These are phyloP conservation scores for Rattus rattus DNA, from an alignment of 2,113 vertebrate species.

Conservation along the genomic window DNA sequence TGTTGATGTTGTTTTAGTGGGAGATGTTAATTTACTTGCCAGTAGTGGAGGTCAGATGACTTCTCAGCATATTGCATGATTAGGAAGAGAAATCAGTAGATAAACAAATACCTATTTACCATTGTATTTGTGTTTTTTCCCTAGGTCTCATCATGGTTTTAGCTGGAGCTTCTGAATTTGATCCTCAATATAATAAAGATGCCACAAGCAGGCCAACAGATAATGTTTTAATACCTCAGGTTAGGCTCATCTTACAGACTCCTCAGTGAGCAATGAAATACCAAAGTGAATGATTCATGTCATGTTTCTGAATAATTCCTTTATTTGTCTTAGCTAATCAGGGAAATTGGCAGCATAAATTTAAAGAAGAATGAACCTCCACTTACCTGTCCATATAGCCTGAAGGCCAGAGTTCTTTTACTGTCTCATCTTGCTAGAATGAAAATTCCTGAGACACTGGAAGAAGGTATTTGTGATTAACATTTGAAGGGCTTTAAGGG, in stretches of 20 bases:
- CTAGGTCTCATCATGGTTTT: slow-evolving; percentile 97
- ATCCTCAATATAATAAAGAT: slow-evolving; percentile 98
- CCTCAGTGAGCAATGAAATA: slow-evolving; percentile 38
- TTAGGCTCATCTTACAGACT: slow-evolving; percentile 76
- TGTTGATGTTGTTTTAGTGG: neutral
- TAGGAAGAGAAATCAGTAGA: neutral
- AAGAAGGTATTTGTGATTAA: slow-evolving; percentile 92
- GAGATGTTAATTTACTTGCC: slow-evolving; percentile 33
- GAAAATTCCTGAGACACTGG: slow-evolving; percentile 95
- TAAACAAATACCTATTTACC: slow-evolving; percentile 20
- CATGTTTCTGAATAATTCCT: slow-evolving; percentile 67
- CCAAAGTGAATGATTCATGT: slow-evolving; percentile 34
- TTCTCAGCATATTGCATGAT: neutral
- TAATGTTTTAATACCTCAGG: slow-evolving; percentile 98
- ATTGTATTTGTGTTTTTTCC: slow-evolving; percentile 71
- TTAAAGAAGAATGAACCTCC: slow-evolving; percentile 99
- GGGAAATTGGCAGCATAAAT: slow-evolving; percentile 98
- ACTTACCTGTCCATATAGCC: slow-evolving; percentile 97
- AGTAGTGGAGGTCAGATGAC: neutral
- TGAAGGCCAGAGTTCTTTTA: slow-evolving; percentile 97
- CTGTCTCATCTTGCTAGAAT: slow-evolving; percentile 95
- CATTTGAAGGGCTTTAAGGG: slow-evolving; percentile 24
- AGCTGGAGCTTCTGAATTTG: slow-evolving; percentile 97
- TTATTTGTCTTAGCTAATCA: slow-evolving; percentile 91
- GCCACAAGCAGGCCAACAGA: slow-evolving; percentile 97